Conservation (phyloP, 2,888 invertebrate genomes). For the Epinotia nisella region DNA sequence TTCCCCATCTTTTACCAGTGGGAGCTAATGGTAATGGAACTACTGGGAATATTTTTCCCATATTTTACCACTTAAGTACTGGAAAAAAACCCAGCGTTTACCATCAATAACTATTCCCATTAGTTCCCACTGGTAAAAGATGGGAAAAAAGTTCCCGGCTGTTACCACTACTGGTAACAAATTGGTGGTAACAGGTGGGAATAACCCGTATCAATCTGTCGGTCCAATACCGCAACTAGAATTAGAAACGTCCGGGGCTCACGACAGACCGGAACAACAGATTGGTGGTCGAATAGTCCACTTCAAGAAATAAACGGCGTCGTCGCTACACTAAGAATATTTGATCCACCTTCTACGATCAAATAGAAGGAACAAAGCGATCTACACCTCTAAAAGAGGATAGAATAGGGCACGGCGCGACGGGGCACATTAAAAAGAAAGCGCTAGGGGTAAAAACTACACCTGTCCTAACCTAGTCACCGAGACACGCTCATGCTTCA, state of each 20-base stretch:
- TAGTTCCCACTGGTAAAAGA: too few relatives aligned
- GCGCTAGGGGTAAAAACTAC: not conserved
- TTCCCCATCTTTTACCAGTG: too few relatives aligned
- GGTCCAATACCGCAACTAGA: not conserved
- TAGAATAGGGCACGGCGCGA: constrained; percentile 16
- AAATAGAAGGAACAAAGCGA: not conserved
- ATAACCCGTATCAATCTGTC: constrained; percentile 1
- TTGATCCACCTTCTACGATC: not conserved
- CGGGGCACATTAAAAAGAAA: not conserved
- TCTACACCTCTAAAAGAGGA: not conserved
- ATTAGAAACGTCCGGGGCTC: not conserved
- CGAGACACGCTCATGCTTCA: not conserved
- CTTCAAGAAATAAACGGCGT: not conserved
- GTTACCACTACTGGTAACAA: too few relatives aligned
- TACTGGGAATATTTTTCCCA: too few relatives aligned
- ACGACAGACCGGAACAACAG: not conserved
- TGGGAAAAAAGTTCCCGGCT: too few relatives aligned
- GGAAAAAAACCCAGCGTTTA: too few relatives aligned
- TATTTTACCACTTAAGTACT: too few relatives aligned
- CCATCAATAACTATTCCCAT: too few relatives aligned
- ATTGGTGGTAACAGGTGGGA: too few relatives aligned
- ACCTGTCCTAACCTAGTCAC: not conserved
- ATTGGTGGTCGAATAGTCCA: not conserved
- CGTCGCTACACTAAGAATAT: not conserved
- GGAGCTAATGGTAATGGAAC: too few relatives aligned